phyloP scores from a whole-genome alignment of 2,113 vertebrate genomes.

The Ammodytes marinus region DNA sequence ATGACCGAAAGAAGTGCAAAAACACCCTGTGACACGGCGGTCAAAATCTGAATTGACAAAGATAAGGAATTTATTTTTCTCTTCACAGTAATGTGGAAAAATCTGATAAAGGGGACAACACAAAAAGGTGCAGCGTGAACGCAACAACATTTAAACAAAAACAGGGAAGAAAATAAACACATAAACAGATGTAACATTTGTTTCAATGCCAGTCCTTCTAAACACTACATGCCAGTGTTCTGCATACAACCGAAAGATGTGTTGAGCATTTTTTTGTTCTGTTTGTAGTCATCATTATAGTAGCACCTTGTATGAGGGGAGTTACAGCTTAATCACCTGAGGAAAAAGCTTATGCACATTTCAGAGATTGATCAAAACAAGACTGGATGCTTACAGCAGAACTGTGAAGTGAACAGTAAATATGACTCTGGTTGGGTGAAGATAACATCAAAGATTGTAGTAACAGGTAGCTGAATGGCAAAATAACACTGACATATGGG shows the following conservation, averaged over 20 bases:
- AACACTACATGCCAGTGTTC: conserved; percentile 7
- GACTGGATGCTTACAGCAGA: neutral
- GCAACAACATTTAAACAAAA: neutral
- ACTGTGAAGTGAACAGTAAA: neutral
- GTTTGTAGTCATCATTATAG: conserved; percentile 9
- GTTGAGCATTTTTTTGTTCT: neutral
- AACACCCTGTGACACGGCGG: neutral
- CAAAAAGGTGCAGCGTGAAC: conserved; percentile 27
- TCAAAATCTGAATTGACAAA: neutral
- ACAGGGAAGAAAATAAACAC: neutral
- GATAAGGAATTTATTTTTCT: neutral
- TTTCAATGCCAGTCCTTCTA: conserved; percentile 17
- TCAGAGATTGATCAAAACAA: conserved; percentile 14
- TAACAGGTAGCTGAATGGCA: neutral
- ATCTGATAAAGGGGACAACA: neutral
- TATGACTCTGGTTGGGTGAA: neutral
- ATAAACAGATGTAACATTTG: conserved; percentile 27
- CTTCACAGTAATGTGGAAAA: neutral
- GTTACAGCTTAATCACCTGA: conserved; percentile 42
- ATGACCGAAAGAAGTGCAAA: neutral
- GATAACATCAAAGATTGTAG: neutral
- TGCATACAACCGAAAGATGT: neutral
- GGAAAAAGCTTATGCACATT: conserved; percentile 34
- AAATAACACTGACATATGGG: neutral
- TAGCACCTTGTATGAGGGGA: conserved; percentile 62